phyloP scores from a whole-genome alignment of 2,888 invertebrate species.

The Erpobdella octoculata region DNA sequence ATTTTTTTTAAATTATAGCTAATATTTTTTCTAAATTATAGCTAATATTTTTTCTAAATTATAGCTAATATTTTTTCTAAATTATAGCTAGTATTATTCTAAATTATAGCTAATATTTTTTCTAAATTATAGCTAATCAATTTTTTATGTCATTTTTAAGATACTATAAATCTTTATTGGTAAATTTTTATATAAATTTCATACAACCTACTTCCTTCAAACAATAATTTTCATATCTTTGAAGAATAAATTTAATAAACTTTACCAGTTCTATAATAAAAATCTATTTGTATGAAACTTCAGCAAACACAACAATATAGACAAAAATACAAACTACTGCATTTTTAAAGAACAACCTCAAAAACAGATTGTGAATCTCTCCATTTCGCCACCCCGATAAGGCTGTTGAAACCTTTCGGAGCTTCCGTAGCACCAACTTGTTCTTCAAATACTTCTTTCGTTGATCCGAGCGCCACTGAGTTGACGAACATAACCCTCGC shows the following conservation, averaged over 20 bases:
- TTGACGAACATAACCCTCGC: conserved; percentile 45
- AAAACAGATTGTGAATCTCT: conserved; percentile 40
- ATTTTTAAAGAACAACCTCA: conserved; percentile 37
- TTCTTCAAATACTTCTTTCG: conserved; percentile 37
- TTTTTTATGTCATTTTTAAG: no score
- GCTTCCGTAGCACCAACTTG: conserved; percentile 40
- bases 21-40: no score
- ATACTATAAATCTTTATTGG: no score
- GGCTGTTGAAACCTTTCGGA: conserved; percentile 47
- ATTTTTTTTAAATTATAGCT: no score
- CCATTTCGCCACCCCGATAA: conserved; percentile 44
- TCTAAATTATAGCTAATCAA: no score
- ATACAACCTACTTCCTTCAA: no score
- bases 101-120: no score
- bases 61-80: no score
- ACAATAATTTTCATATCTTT: conserved; percentile 1
- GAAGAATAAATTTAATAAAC: neutral
- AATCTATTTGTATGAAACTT: no score
- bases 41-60: no score
- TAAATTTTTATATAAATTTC: no score
- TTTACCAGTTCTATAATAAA: neutral
- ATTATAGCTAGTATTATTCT: no score
- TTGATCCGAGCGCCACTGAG: conserved; percentile 46
- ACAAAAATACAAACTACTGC: neutral
- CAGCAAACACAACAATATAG: neutral